A percentile compares a stretch with the other conserved stretches of the same genome.
These are phyloP conservation scores for Desmodus rotundus DNA, from an alignment of 2,113 vertebrate genomes.

Conservation along the genomic window DNA sequence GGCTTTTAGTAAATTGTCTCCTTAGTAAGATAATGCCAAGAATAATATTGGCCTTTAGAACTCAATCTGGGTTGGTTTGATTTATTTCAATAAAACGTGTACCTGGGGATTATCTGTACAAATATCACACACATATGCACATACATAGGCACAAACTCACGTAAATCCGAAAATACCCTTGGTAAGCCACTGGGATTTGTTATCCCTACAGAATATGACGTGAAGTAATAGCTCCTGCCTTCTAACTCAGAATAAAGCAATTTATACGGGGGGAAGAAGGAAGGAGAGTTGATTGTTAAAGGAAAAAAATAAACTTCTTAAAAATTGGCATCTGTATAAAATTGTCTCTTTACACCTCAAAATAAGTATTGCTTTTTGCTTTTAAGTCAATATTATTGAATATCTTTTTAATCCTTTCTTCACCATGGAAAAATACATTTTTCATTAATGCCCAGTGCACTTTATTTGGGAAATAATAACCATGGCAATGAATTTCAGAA, in stretches of 20 bases:
- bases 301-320: neutral
- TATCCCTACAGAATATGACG: slow-evolving; percentile 62
- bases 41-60: slow-evolving; percentile 48
- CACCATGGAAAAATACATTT: neutral
- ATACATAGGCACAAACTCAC: slow-evolving; percentile 54
- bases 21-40: slow-evolving; percentile 61
- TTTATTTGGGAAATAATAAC: slow-evolving; percentile 18
- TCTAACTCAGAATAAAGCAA: slow-evolving; percentile 52
- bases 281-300: neutral
- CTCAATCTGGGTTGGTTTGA: slow-evolving; percentile 63
- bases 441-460: neutral
- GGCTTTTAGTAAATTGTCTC: slow-evolving; percentile 57
- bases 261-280: neutral
- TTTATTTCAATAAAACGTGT: slow-evolving; percentile 52
- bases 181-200: slow-evolving; percentile 54
- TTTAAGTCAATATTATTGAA: neutral
- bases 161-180: slow-evolving; percentile 54
- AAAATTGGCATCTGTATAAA: slow-evolving; percentile 26
- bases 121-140: slow-evolving; percentile 56
- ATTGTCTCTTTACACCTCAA: neutral
- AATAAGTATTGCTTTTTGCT: slow-evolving; percentile 7
- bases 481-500: neutral
- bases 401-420: slow-evolving; percentile 39
- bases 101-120: slow-evolving; percentile 70
- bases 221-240: slow-evolving; percentile 32